Conservation (phyloP, 1,140 invertebrate genomes). For the Cephus cinctus region DNA sequence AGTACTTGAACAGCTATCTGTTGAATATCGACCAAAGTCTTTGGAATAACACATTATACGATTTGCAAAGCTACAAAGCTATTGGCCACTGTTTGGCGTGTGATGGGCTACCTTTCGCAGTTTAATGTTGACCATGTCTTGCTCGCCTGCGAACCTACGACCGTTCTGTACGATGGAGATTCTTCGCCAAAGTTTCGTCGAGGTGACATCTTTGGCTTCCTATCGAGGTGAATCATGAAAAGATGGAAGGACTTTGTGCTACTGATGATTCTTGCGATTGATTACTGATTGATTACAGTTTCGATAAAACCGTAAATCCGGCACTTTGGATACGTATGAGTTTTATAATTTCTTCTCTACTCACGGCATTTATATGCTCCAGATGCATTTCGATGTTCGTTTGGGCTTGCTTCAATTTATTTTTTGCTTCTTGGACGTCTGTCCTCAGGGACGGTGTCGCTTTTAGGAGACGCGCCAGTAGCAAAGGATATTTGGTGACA, state of each 20-base stretch:
- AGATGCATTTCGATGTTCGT: conserved; percentile 90
- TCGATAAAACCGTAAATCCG: too few species aligned
- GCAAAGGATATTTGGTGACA: conserved; percentile 89
- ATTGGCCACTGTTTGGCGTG: conserved; percentile 69
- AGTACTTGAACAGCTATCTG: conserved; percentile 88
- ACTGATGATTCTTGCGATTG: too few species aligned
- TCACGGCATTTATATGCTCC: conserved; percentile 88
- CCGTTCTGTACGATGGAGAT: conserved; percentile 77
- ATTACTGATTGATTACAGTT: too few species aligned
- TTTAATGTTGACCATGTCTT: conserved; percentile 85
- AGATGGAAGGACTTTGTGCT: background rate
- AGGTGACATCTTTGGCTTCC: conserved; percentile 85
- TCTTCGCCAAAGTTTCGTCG: conserved; percentile 83
- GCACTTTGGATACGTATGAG: too few species aligned
- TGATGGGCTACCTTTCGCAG: conserved; percentile 78
- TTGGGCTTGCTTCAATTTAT: conserved; percentile 79
- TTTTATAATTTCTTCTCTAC: conserved; percentile 17
- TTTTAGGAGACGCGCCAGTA: conserved; percentile 86
- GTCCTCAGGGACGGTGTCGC: conserved; percentile 70
- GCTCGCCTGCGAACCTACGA: conserved; percentile 70
- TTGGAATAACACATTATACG: background rate
- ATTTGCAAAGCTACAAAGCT: conserved; percentile 1
- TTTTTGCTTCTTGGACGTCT: conserved; percentile 72
- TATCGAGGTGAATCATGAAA: conserved; percentile 35
- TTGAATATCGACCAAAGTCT: conserved; percentile 11